Base-by-base conservation (phyloP, 2,113 vertebrate species). In the Thoracochromis brauschi region DNA sequence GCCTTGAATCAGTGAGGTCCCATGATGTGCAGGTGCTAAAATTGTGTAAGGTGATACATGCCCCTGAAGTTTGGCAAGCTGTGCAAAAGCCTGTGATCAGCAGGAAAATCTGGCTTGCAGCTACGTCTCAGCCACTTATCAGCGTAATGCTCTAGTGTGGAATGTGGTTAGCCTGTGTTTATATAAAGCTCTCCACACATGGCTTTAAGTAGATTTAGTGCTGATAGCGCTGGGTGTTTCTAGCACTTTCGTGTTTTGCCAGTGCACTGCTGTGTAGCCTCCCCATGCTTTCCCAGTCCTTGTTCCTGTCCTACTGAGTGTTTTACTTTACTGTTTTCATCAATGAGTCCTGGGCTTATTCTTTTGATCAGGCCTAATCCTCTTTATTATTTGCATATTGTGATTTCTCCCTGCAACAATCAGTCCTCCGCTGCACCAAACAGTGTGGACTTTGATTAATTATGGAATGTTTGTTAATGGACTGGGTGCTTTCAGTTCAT, bases 361-460 rank as follows among this genome's bases (percentile, higher is more conserved):
- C 88, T 88, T 92, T 91, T 93, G 89, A 95, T 94, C 84, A 83
- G 16, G 40, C 63, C 24, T 75, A 40, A 87, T 89, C 87, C 84
- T 93, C 85, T 73, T 93, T 85, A 86, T 88, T 92, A 89, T 92
- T 92, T 87, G 87, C 84, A 87, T 51, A 51, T 82, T 3, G 10
- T 19, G 73, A 60, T 88, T 80, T 80, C 21, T 88, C 68, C 63
- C 71, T 10, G 40, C 82, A 89, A 35, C 86, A 82, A 73, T 24
- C 8, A 8, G 45, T 13, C 24, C 35, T 2, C 38, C 3, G 26
- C 81, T 21, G 9, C 84, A 55, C 31, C 8, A 81, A 91, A 82
- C 75, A 13, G 29, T 35, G 19, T n/a, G 54, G 89, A 92, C 90
- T 93, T 90, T 95, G 90, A 95, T 93, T 87, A 89, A 85, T 92